A percentile compares a stretch with the other conserved stretches of the same genome.
Conservation (phyloP, 2,797 vertebrate species). For the Aulostomus chinensis region DNA sequence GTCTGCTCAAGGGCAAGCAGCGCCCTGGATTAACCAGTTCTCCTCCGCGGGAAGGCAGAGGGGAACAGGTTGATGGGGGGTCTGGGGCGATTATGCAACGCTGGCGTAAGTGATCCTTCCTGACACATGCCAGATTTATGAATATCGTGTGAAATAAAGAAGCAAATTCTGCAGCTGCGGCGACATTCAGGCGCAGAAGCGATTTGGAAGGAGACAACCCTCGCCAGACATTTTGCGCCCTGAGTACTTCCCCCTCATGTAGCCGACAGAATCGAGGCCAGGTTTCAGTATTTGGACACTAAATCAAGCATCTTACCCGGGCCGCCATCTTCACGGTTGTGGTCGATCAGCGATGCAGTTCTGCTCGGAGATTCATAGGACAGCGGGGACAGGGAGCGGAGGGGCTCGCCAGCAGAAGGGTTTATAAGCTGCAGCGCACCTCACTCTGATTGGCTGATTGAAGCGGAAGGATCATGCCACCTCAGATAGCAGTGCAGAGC, state of each 20-base stretch:
- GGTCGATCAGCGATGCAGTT: conserved; percentile 39
- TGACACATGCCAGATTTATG: background rate
- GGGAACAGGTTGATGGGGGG: background rate
- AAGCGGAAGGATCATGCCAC: too few relatives aligned
- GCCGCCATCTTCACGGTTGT: conserved; percentile 76
- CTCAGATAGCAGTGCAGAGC: too few relatives aligned
- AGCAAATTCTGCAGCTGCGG: background rate
- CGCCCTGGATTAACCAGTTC: conserved; percentile 37
- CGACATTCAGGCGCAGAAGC: conserved; percentile 45
- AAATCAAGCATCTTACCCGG: conserved; percentile 72
- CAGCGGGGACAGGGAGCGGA: conserved; percentile 35
- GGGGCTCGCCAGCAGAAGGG: conserved; percentile 24
- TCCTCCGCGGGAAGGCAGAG: background rate
- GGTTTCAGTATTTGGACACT: too few relatives aligned
- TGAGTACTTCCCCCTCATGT: too few relatives aligned
- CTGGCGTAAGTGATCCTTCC: background rate
- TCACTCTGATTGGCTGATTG: conserved; percentile 57
- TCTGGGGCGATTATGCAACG: conserved; percentile 1
- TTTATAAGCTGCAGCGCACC: conserved; percentile 55
- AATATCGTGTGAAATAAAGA: background rate
- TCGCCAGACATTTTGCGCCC: conserved; percentile 45
- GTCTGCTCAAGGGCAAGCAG: conserved; percentile 64
- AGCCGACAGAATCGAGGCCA: too few relatives aligned
- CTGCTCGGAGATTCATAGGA: conserved; percentile 32
- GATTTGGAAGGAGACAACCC: background rate